phyloP scores from a whole-genome alignment of 2,888 invertebrate species.

The Eupithecia subumbrata region DNA sequence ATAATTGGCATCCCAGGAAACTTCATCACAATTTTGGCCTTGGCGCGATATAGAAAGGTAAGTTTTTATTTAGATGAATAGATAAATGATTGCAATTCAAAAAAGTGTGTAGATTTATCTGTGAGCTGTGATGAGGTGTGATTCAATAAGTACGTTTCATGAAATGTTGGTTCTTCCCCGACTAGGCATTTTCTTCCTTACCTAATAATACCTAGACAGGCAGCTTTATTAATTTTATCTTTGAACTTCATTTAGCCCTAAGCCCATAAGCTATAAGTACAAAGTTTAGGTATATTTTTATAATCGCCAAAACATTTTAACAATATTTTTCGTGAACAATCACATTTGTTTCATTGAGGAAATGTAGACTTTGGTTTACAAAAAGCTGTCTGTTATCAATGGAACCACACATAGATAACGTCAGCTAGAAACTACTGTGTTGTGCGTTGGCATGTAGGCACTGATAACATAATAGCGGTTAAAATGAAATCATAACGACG shows the following conservation, averaged over 20 bases:
- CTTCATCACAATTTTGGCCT: constrained; percentile 89
- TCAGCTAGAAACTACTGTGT: constrained; percentile 2
- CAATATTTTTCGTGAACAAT: background rate
- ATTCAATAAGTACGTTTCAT: background rate
- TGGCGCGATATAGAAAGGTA: constrained; percentile 90
- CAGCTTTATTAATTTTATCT: background rate
- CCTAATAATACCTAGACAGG: background rate
- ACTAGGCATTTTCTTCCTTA: background rate
- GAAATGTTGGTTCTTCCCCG: background rate
- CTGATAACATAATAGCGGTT: constrained; percentile 10
- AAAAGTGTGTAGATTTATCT: background rate
- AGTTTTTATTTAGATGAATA: constrained; percentile 46
- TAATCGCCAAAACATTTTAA: background rate
- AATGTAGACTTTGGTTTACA: constrained; percentile 21
- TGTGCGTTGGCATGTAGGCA: background rate
- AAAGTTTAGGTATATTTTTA: background rate
- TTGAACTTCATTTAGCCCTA: background rate
- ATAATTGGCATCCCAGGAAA: constrained; percentile 92
- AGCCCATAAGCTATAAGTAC: background rate
- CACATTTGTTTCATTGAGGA: constrained; percentile 11
- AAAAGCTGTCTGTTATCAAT: constrained; percentile 26
- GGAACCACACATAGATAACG: constrained; percentile 22
- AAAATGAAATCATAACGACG: constrained; percentile 14
- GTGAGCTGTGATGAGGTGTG: background rate
- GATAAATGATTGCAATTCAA: background rate